Evolutionary conservation across 2,113 vertebrate species (phyloP).

Genomic region (Stomatorhinus ivindoensis): DNA sequence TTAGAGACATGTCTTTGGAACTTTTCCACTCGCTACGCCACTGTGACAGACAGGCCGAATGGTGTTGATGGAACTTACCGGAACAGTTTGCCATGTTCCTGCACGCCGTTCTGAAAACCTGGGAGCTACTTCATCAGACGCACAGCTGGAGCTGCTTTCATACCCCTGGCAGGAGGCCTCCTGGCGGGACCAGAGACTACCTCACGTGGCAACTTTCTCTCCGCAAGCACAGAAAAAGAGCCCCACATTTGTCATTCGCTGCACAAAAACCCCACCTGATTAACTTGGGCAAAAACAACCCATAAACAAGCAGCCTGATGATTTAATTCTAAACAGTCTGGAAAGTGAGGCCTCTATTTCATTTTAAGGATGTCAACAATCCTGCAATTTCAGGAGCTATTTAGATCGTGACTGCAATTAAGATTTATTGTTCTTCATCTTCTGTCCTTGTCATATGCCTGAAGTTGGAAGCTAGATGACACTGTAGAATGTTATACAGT

Average conservation of each 20-base stretch:
- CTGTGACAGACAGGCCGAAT: not conserved
- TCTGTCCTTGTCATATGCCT: not conserved
- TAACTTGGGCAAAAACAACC: not conserved
- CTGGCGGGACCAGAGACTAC: not conserved
- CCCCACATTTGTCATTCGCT: not conserved
- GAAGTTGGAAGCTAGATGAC: not conserved
- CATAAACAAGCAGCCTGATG: not conserved
- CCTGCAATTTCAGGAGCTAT: not conserved
- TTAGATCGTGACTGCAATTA: not conserved
- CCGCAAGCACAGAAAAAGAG: not conserved
- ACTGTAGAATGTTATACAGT: not conserved
- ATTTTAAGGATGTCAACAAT: conserved; percentile 6
- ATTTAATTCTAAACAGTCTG: not conserved
- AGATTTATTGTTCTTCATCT: not conserved
- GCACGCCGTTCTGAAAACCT: not conserved
- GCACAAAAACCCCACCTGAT: not conserved
- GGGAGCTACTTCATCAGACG: not conserved
- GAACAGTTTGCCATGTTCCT: not conserved
- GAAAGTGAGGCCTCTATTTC: not conserved
- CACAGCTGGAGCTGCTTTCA: not conserved
- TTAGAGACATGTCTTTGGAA: not conserved
- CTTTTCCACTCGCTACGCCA: not conserved
- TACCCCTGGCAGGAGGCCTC: not conserved
- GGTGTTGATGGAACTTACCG: not conserved
- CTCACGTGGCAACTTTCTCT: not conserved